These are phyloP conservation scores for Apotomis betuletana DNA, from an alignment of 2,888 invertebrate genomes.

Conservation along the genomic window DNA sequence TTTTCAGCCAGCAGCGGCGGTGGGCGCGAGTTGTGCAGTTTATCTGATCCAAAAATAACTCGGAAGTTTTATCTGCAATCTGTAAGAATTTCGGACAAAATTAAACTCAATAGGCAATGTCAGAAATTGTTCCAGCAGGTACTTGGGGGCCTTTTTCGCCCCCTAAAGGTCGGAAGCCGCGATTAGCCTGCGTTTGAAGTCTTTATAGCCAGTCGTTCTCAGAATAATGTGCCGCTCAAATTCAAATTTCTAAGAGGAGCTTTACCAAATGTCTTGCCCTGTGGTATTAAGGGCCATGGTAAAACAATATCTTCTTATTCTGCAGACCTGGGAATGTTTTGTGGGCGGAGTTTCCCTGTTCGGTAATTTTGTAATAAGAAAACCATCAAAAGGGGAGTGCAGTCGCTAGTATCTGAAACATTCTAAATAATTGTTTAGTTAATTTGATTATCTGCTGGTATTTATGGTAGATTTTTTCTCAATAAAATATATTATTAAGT, in stretches of 20 bases:
- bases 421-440: background rate
- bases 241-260: conserved; percentile 75
- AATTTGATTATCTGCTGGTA: background rate
- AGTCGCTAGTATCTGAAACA: background rate
- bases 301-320: conserved; percentile 33
- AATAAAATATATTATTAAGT: too few species aligned
- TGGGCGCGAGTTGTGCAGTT: background rate
- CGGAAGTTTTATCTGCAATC: background rate
- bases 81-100: conserved; percentile 17
- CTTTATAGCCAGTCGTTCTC: conserved; percentile 79
- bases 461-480: background rate
- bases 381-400: background rate
- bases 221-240: conserved; percentile 76
- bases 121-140: conserved; percentile 59
- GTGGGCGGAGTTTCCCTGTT: background rate
- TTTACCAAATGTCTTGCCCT: conserved; percentile 65
- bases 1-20: background rate
- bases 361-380: background rate
- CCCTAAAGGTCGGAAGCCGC: conserved; percentile 79
- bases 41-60: background rate
- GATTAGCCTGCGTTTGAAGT: conserved; percentile 81
- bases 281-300: conserved; percentile 48
- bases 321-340: conserved; percentile 6
- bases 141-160: conserved; percentile 69
- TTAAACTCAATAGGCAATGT: conserved; percentile 48